These are phyloP conservation scores for Glomeris marginata DNA, from an alignment of 2,888 invertebrate genomes.

Conservation along the genomic window DNA sequence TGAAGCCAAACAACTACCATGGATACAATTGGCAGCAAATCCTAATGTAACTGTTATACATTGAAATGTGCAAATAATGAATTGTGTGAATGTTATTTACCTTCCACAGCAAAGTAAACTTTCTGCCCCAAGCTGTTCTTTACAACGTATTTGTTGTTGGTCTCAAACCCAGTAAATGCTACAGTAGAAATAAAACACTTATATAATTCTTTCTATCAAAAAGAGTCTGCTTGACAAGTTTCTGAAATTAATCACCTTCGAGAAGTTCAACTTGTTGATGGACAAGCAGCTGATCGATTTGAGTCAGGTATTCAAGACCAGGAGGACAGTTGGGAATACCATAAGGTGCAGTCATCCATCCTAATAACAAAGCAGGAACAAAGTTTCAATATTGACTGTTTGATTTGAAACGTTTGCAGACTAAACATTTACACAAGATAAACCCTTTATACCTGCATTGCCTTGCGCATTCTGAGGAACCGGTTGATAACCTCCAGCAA, in stretches of 20 bases:
- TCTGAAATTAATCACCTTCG: constrained; percentile 56
- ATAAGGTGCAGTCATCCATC: constrained; percentile 63
- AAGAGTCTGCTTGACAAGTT: background rate
- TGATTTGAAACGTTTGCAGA: no score
- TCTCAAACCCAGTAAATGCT: constrained; percentile 73
- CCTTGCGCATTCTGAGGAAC: no score
- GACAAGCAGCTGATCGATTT: constrained; percentile 66
- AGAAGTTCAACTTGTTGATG: constrained; percentile 66
- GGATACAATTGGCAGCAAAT: background rate
- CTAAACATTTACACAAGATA: no score
- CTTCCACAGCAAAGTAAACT: constrained; percentile 60
- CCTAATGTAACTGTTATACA: background rate
- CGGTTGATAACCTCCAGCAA: no score
- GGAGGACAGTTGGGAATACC: constrained; percentile 55
- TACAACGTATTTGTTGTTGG: constrained; percentile 73
- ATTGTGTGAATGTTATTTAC: constrained; percentile 1
- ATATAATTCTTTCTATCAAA: background rate
- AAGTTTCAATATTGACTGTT: no score
- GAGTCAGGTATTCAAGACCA: constrained; percentile 78
- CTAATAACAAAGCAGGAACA: background rate
- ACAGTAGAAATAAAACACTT: constrained; percentile 20
- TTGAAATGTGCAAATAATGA: no score
- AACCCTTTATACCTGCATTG: no score
- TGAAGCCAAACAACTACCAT: no score
- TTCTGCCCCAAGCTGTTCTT: constrained; percentile 64